Evolutionary conservation across 1,140 invertebrate species (phyloP), one percentile per base, ranked within the genome.

Genomic region (Hermetia illucens): DNA sequence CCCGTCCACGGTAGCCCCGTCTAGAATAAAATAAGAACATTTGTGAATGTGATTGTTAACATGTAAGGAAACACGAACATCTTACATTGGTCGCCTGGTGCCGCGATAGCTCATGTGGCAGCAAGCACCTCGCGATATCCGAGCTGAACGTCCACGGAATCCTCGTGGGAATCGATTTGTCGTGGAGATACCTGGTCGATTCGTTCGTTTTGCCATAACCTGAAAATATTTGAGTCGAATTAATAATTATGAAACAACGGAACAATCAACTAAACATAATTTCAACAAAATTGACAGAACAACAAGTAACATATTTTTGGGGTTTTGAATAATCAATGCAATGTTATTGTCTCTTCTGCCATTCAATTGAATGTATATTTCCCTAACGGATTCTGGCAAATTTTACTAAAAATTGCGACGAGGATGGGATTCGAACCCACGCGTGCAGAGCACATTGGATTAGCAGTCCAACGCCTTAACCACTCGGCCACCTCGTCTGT

Each of bases 121-220:
- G 49, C 76, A 70, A 29, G 68, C 63, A 48, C 74, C 70, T 20
- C 77, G 61, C 17, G 69, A 57, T 13, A 68, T 55, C 52, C 77
- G 58, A 25, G 66, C 71, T 29, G 72, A 72, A 49, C 80, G 69
- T 5, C 75, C 74, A 24, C 79, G 71, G 44, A 74, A 68, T 33
- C 79, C 77, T 44, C 83, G 69, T 17, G 85, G 78, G 34, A 80
- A 85, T 52, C 93, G 73, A 64, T 97, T 95, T 36, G 94, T 98
- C 38, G 88, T 77, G 44, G 85, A 91, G 46, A 98, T 75, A 21
- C 95, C 95, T 34, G 94, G 95, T 53, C 87, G 77, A 66, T 98
- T 99, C 35, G 95, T 98, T 64, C 95, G 73, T 65, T 99, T 98
- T 8, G 84, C 78, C 75, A 85, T 84, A 33, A 98, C 93, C 85